These are phyloP conservation scores for Temnothorax ravouxi DNA, from an alignment of 2,888 invertebrate species.

Conservation along the genomic window DNA sequence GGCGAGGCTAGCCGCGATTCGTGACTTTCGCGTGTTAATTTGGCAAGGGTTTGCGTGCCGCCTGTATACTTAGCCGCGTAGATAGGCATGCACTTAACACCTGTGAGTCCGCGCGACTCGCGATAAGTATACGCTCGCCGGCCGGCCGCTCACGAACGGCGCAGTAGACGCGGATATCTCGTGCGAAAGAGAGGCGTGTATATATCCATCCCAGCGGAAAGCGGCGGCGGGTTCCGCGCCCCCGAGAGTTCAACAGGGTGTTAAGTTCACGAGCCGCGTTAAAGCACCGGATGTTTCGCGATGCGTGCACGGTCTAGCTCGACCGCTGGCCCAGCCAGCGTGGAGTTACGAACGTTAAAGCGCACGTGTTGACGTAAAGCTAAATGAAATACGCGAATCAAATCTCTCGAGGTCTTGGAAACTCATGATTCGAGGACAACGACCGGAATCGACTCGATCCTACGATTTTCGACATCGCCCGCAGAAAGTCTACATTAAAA, in stretches of 20 bases:
- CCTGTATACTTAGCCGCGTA: constrained; percentile 62
- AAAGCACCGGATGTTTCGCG: constrained; percentile 60
- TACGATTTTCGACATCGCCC: not conserved
- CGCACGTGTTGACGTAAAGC: constrained; percentile 48
- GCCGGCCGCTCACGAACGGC: constrained; percentile 26
- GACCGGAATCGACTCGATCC: not conserved
- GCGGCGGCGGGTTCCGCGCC: constrained; percentile 21
- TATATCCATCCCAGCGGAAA: constrained; percentile 38
- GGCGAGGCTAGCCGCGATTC: constrained; percentile 56
- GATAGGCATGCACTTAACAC: constrained; percentile 68
- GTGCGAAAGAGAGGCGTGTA: constrained; percentile 29
- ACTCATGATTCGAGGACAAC: not conserved
- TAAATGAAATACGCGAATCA: constrained; percentile 41
- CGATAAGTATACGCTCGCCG: constrained; percentile 60
- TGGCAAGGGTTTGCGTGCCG: constrained; percentile 59
- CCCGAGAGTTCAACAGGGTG: constrained; percentile 14
- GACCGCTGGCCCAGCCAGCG: not conserved
- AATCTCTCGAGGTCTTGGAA: not conserved
- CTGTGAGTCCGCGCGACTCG: constrained; percentile 61
- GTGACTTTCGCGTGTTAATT: constrained; percentile 68
- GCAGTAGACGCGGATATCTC: constrained; percentile 31
- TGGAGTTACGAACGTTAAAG: constrained; percentile 47
- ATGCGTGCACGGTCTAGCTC: constrained; percentile 40
- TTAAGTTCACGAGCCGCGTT: constrained; percentile 58
- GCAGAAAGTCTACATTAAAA: not conserved